Conservation (phyloP, 2,797 vertebrate genomes). For the Sebastes goodei region DNA sequence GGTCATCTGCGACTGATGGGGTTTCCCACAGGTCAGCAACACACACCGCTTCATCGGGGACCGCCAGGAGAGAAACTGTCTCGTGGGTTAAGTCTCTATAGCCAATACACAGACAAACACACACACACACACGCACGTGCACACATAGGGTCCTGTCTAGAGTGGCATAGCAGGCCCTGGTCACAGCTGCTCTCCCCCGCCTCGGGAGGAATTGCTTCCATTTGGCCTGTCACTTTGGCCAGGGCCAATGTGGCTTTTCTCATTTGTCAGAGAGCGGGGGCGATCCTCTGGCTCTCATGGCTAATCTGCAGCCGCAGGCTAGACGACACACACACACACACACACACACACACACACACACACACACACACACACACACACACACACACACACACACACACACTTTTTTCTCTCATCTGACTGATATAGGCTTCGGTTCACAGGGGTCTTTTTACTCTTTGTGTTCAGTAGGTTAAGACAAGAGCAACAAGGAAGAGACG, state of each 20-base stretch:
- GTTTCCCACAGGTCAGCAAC: conserved; percentile 73
- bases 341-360: neutral
- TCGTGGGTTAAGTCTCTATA: conserved; percentile 63
- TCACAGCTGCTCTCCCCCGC: conserved; percentile 84
- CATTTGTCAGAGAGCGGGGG: conserved; percentile 84
- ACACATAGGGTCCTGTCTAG: conserved; percentile 60
- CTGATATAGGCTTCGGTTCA: conserved; percentile 66
- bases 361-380: neutral
- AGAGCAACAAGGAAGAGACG: conserved; percentile 39
- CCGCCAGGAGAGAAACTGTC: conserved; percentile 77
- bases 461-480: conserved; percentile 27
- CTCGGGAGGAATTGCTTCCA: conserved; percentile 88
- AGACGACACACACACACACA: conserved; percentile 30
- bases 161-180: conserved; percentile 75
- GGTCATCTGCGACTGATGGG: conserved; percentile 51
- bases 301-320: conserved; percentile 79
- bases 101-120: conserved; percentile 28
- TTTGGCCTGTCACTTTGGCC: conserved; percentile 85
- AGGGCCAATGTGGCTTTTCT: conserved; percentile 84
- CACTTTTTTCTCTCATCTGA: conserved; percentile 51
- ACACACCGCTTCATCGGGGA: conserved; percentile 59
- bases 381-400: conserved; percentile 1
- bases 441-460: conserved; percentile 64
- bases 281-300: conserved; percentile 76
- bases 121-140: neutral